A percentile compares a stretch with the other conserved stretches of the same genome.
Evolutionary conservation across 2,113 vertebrate genomes (phyloP).

Genomic region (Onychostoma macrolepis): DNA sequence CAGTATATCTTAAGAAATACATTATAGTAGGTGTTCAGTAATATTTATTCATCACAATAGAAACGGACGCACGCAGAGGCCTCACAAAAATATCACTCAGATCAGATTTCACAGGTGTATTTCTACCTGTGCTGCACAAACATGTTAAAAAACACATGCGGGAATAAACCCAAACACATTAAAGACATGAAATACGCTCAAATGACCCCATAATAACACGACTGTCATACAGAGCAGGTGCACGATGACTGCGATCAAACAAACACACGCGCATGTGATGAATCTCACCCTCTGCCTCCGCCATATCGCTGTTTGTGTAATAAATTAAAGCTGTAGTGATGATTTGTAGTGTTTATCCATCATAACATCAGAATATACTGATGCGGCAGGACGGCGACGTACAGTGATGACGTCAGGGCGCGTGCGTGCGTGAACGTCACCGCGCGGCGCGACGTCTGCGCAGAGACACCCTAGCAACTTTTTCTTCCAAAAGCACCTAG

Average conservation of each 20-base stretch:
- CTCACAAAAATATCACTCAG: neutral
- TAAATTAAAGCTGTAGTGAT: neutral
- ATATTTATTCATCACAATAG: neutral
- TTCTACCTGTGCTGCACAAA: neutral
- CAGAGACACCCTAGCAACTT: neutral
- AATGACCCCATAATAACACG: neutral
- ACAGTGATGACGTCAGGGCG: constrained; percentile 10
- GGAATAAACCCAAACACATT: neutral
- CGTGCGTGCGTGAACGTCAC: neutral
- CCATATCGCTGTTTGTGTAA: neutral
- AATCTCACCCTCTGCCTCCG: constrained; percentile 18
- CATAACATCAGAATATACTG: constrained; percentile 4
- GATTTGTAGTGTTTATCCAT: neutral
- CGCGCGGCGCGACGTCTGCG: neutral
- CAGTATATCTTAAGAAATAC: neutral
- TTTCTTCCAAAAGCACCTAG: too few species aligned
- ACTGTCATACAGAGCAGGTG: neutral
- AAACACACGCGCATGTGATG: neutral
- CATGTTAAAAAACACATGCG: neutral
- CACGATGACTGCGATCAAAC: neutral
- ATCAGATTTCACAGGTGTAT: neutral
- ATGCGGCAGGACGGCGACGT: neutral
- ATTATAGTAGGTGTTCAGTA: neutral
- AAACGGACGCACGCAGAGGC: neutral
- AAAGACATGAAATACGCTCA: neutral